These are phyloP conservation scores for Lycocerus yunnanus DNA, from an alignment of 2,888 invertebrate genomes.

Conservation along the genomic window DNA sequence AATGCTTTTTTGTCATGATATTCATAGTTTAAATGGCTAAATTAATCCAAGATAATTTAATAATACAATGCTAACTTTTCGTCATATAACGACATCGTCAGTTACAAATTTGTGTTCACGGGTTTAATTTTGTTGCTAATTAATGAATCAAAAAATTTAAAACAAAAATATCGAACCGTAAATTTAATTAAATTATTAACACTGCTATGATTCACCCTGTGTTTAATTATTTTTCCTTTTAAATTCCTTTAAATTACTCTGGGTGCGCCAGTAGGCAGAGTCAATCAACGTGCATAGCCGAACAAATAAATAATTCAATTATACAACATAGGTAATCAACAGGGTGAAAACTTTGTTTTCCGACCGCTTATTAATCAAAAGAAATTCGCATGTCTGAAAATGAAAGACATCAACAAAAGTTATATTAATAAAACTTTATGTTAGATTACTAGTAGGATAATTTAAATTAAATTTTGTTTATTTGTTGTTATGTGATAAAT, in stretches of 20 bases:
- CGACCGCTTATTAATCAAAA: neutral
- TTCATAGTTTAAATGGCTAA: conserved; percentile 24
- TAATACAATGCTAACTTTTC: neutral
- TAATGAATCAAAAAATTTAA: neutral
- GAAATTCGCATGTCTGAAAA: neutral
- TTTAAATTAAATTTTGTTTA: neutral
- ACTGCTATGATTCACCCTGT: neutral
- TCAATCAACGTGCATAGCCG: neutral
- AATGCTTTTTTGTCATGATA: conserved; percentile 31
- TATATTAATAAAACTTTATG: neutral
- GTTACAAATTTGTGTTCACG: neutral
- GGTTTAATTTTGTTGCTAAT: neutral
- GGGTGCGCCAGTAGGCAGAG: neutral
- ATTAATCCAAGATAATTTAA: neutral
- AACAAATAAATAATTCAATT: neutral
- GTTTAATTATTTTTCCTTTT: neutral
- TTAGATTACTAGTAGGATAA: neutral
- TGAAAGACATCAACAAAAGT: neutral
- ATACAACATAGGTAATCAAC: neutral
- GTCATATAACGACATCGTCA: neutral
- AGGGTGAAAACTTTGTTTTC: neutral
- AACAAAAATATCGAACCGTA: neutral
- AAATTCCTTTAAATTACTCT: neutral
- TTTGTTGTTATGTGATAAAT: neutral
- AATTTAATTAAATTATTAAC: neutral